phyloP scores from a whole-genome alignment of 1,140 invertebrate species.

The Luehdorfia chinensis region DNA sequence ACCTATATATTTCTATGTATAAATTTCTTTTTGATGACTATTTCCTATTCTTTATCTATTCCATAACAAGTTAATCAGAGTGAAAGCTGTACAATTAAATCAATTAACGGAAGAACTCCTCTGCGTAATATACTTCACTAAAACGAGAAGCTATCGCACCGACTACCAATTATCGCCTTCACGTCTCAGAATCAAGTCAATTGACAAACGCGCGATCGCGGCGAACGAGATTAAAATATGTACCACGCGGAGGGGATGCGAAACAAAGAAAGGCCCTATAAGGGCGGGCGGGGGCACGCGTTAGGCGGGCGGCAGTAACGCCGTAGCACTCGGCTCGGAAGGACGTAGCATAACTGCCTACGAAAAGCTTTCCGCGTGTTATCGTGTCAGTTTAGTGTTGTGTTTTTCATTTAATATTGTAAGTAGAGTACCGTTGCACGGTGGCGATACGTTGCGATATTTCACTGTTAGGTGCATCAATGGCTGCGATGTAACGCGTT shows the following conservation, averaged over 20 bases:
- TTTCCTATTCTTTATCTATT: no score
- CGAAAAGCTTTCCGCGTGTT: conserved; percentile 17
- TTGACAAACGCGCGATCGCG: conserved; percentile 49
- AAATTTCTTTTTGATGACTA: no score
- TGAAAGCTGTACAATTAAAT: conserved; percentile 8
- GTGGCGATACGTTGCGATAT: conserved; percentile 48
- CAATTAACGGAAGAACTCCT: conserved; percentile 6
- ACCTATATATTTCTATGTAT: no score
- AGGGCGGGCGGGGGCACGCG: conserved; percentile 57
- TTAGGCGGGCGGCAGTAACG: conserved; percentile 43
- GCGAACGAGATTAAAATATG: conserved; percentile 67
- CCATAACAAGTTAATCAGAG: conserved; percentile 1
- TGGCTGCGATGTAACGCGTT: neutral
- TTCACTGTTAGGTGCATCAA: conserved; percentile 11
- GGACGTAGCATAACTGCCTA: conserved; percentile 23
- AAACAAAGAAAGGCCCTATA: conserved; percentile 68
- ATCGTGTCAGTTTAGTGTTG: conserved; percentile 20
- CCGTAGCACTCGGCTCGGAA: conserved; percentile 37
- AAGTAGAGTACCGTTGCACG: conserved; percentile 16
- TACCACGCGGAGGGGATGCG: conserved; percentile 54
- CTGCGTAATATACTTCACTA: conserved; percentile 17
- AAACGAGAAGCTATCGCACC: conserved; percentile 15
- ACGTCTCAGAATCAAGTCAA: conserved; percentile 43
- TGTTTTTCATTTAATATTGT: conserved; percentile 19
- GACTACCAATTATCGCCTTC: conserved; percentile 18